A percentile compares a stretch with the other conserved stretches of the same genome.
phyloP scores from a whole-genome alignment of 1,140 invertebrate genomes.

The Drosophila sturtevanti region DNA sequence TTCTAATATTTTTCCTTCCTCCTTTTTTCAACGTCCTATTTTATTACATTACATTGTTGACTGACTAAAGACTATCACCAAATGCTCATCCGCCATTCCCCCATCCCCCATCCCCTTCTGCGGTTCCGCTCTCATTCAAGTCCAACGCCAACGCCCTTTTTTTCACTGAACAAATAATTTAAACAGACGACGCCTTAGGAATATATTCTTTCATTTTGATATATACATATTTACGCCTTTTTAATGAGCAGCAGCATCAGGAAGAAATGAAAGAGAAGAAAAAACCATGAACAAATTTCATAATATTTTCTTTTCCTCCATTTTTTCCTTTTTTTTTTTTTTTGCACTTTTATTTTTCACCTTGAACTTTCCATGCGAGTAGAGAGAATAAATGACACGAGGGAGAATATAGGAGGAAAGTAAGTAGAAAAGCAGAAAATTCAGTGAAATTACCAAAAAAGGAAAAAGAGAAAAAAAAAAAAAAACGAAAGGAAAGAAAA shows the following conservation, averaged over 20 bases:
- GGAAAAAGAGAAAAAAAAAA: not conserved
- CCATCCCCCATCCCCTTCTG: not conserved
- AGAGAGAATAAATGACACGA: not conserved
- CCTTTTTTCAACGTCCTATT: not conserved
- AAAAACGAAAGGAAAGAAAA: not conserved
- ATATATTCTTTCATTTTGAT: conserved; percentile 44
- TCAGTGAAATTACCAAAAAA: not conserved
- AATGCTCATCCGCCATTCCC: conserved; percentile 38
- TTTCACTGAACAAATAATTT: conserved; percentile 68
- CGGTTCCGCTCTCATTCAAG: not conserved
- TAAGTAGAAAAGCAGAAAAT: conserved; percentile 18
- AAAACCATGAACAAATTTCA: conserved; percentile 16
- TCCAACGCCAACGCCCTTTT: conserved; percentile 5
- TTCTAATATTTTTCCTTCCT: conserved; percentile 55
- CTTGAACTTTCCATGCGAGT: conserved; percentile 53
- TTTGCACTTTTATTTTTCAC: conserved; percentile 12
- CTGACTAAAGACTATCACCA: conserved; percentile 44
- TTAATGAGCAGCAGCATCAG: conserved; percentile 49
- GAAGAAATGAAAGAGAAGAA: not conserved
- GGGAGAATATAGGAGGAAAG: conserved; percentile 7
- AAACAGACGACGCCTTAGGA: conserved; percentile 53
- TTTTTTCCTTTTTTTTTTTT: not conserved
- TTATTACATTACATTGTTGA: conserved; percentile 60
- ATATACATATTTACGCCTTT: conserved; percentile 48
- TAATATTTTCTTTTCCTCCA: conserved; percentile 16